Conservation (phyloP, 2,797 vertebrate species). For the Cichlasoma orientale region DNA sequence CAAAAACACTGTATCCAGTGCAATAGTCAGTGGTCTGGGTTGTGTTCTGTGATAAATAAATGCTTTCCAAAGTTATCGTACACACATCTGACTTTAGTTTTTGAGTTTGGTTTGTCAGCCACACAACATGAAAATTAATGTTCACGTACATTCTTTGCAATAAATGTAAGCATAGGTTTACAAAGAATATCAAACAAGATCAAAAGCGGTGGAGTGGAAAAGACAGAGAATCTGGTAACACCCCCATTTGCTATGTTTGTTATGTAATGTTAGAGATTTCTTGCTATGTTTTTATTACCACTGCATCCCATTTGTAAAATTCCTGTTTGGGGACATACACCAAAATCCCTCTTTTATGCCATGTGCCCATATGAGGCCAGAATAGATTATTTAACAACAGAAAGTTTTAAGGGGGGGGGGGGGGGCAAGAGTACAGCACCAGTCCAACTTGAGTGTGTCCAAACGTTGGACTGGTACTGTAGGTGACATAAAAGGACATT, state of each 20-base stretch:
- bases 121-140: not conserved
- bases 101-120: conserved; percentile 15
- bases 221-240: too few relatives aligned
- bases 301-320: not conserved
- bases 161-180: conserved; percentile 4
- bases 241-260: too few relatives aligned
- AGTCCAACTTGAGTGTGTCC: not conserved
- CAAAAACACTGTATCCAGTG: conserved; percentile 24
- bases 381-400: not conserved
- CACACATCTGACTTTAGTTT: conserved; percentile 34
- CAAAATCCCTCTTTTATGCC: not conserved
- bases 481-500: not conserved
- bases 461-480: not conserved
- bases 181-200: conserved; percentile 4
- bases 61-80: conserved; percentile 21
- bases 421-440: too few relatives aligned
- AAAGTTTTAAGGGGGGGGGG: not conserved
- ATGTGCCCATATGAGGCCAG: not conserved
- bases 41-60: conserved; percentile 40
- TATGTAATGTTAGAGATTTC: not conserved
- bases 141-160: conserved; percentile 12
- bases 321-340: not conserved
- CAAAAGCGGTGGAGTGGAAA: not conserved
- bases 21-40: conserved; percentile 8
- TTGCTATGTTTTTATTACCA: not conserved